These are phyloP conservation scores for Silurus meridionalis DNA, from an alignment of 2,113 vertebrate genomes.

Conservation along the genomic window DNA sequence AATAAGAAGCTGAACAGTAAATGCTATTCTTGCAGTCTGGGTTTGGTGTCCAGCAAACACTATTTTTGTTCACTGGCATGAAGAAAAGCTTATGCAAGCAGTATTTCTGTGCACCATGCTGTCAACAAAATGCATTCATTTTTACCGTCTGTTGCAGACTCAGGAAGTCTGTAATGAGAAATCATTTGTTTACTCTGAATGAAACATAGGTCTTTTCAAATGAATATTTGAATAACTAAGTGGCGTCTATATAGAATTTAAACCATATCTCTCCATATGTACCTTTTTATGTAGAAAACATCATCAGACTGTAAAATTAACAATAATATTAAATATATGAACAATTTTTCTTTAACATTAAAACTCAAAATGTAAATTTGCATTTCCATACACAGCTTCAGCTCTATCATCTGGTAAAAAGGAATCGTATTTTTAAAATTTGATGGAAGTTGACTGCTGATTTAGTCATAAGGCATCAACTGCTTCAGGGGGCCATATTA, in stretches of 20 bases:
- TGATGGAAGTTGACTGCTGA: neutral
- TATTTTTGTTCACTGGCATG: conserved; percentile 42
- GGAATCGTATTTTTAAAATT: neutral
- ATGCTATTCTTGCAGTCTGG: conserved; percentile 40
- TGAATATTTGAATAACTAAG: neutral
- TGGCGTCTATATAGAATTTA: neutral
- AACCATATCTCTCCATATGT: neutral
- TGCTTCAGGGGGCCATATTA: neutral
- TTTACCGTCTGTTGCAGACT: conserved; percentile 18
- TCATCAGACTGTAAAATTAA: neutral
- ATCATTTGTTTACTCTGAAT: neutral
- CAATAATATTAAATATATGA: neutral
- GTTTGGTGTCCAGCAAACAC: conserved; percentile 33
- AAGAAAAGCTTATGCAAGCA: conserved; percentile 48
- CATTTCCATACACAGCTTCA: neutral
- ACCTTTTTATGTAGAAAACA: neutral
- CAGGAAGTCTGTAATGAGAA: conserved; percentile 22
- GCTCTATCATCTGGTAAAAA: conserved; percentile 4
- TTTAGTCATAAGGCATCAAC: neutral
- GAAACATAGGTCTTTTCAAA: neutral
- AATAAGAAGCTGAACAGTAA: conserved; percentile 21
- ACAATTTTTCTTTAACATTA: neutral
- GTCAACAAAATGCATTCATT: conserved; percentile 30
- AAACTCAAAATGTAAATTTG: neutral
- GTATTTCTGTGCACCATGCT: conserved; percentile 32